Evolutionary conservation across 2,888 invertebrate genomes (phyloP).

Genomic region (Tricholauxania praeusta): DNA sequence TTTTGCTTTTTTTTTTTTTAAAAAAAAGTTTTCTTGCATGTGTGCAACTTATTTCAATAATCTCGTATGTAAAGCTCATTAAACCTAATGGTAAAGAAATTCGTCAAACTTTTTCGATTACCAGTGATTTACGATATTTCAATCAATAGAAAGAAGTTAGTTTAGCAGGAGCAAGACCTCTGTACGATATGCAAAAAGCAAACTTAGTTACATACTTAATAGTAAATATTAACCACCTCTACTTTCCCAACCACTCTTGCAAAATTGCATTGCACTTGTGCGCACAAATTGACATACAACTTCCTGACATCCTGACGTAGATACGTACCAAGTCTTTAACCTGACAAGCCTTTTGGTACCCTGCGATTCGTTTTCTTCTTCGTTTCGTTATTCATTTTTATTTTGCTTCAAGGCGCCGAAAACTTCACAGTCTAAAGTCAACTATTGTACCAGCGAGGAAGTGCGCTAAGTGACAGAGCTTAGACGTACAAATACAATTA

Average conservation of each 20-base stretch:
- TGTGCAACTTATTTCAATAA: neutral
- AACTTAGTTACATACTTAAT: no score
- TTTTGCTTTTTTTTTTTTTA: no score
- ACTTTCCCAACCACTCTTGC: no score
- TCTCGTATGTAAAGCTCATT: conserved; percentile 2
- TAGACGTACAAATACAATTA: neutral
- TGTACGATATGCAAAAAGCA: no score
- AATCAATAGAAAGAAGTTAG: neutral
- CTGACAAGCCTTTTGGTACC: neutral
- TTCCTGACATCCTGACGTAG: conserved; percentile 7
- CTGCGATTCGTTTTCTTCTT: no score
- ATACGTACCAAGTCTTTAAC: conserved; percentile 1
- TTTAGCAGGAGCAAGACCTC: no score
- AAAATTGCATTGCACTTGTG: neutral
- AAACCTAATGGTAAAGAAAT: conserved; percentile 1
- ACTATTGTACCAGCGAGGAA: neutral
- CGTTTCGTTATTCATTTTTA: no score
- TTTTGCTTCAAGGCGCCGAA: no score
- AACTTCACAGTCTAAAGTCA: no score
- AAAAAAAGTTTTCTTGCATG: neutral
- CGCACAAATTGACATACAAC: conserved; percentile 5
- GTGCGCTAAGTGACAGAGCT: conserved; percentile 3
- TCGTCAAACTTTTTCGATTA: conserved; percentile 19
- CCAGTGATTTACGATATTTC: conserved; percentile 17
- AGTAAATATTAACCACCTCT: no score